phyloP scores from a whole-genome alignment of 2,113 vertebrate genomes.

The Platysternon megacephalum region DNA sequence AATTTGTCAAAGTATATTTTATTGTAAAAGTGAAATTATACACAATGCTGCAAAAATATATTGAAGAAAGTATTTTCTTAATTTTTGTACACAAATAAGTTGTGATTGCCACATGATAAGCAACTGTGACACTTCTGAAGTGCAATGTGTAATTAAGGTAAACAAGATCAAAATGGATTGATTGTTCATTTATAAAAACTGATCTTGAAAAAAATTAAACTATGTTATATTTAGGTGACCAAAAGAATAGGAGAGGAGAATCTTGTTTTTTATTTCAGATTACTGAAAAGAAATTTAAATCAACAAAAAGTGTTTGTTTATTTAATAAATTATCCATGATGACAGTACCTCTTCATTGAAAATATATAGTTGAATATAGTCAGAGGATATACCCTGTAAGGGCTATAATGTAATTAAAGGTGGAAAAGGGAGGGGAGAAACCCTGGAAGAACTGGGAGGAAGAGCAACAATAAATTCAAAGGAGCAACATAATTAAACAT shows the following conservation, averaged over 20 bases:
- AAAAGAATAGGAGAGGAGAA: not conserved
- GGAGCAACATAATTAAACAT: constrained; percentile 29
- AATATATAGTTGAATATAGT: not conserved
- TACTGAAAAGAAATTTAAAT: constrained; percentile 16
- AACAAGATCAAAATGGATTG: not conserved
- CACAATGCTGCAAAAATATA: not conserved
- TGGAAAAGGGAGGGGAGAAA: not conserved
- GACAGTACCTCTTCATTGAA: constrained; percentile 3
- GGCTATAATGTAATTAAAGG: not conserved
- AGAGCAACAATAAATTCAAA: constrained; percentile 1
- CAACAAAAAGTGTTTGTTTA: not conserved
- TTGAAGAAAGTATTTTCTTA: not conserved
- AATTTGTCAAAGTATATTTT: not conserved
- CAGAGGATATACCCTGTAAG: not conserved
- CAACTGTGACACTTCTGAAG: not conserved
- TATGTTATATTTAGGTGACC: not conserved
- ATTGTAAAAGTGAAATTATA: not conserved
- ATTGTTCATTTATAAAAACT: not conserved
- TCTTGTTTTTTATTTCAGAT: not conserved
- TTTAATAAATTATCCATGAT: not conserved
- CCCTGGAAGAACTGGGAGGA: not conserved
- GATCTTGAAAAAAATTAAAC: not conserved
- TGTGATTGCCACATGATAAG: not conserved
- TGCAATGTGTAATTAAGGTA: not conserved
- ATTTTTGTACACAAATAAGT: not conserved